Percentiles rank a stretch among this genome's conserved stretches.
phyloP scores from a whole-genome alignment of 2,113 vertebrate species.

The Columba livia region DNA sequence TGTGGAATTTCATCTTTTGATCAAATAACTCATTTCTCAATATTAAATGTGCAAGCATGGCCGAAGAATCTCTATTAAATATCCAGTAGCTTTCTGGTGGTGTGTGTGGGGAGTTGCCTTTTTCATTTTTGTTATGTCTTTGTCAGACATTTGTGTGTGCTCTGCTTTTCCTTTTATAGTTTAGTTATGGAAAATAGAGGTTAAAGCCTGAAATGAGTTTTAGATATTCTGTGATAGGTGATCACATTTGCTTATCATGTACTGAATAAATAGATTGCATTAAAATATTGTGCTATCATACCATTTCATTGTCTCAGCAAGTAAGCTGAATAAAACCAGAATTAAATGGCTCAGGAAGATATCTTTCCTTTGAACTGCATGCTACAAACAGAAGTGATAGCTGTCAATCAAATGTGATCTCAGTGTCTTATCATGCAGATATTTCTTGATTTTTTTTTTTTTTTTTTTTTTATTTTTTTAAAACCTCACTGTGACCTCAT shows the following conservation, averaged over 20 bases:
- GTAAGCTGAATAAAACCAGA: background rate
- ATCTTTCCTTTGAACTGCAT: background rate
- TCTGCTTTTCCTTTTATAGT: background rate
- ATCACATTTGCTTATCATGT: background rate
- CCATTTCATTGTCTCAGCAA: background rate
- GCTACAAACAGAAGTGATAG: background rate
- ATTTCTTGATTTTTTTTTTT: background rate
- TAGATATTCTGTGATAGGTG: background rate
- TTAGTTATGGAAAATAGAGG: background rate
- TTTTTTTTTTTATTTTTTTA: background rate
- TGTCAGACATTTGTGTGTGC: background rate
- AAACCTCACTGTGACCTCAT: fast-evolving
- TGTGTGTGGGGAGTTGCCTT: no score
- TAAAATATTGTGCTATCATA: background rate
- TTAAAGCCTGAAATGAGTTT: background rate
- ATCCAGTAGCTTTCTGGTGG: background rate
- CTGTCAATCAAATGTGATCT: background rate
- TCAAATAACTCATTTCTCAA: background rate
- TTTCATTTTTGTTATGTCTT: background rate
- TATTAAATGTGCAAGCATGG: background rate
- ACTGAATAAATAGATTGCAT: background rate
- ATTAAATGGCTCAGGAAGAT: background rate
- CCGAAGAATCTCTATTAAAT: background rate
- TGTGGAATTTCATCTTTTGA: background rate
- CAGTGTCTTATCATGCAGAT: background rate